phyloP scores from a whole-genome alignment of 2,113 vertebrate species.

The Cephalopholis sonnerati region DNA sequence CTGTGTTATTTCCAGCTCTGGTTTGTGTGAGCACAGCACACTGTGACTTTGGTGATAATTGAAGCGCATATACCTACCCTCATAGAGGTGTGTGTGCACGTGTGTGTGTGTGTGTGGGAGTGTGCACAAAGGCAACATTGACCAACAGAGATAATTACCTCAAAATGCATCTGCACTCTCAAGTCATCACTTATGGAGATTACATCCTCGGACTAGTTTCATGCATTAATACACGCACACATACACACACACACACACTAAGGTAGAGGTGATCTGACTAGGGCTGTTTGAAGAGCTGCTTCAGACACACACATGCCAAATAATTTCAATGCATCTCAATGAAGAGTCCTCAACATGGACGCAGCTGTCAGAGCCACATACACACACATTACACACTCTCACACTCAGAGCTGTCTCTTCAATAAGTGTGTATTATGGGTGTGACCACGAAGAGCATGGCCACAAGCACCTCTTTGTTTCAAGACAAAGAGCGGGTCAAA shows the following conservation, averaged over 20 bases:
- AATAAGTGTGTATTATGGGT: slow-evolving; percentile 44
- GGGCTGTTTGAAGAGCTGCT: slow-evolving; percentile 71
- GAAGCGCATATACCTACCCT: slow-evolving; percentile 19
- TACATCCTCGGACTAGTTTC: slow-evolving; percentile 39
- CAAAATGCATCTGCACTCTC: slow-evolving; percentile 60
- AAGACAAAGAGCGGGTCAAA: slow-evolving; percentile 74
- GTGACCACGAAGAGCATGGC: slow-evolving; percentile 43
- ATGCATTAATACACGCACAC: slow-evolving; percentile 34
- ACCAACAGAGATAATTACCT: slow-evolving; percentile 67
- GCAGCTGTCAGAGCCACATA: slow-evolving; percentile 66
- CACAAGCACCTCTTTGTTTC: slow-evolving; percentile 71
- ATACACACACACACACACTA: slow-evolving; percentile 20
- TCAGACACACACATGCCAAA: slow-evolving; percentile 65
- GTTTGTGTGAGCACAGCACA: slow-evolving; percentile 49
- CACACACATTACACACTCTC: slow-evolving; percentile 33
- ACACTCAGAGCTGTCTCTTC: slow-evolving; percentile 31
- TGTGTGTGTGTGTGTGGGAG: slow-evolving; percentile 12
- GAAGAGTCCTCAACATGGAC: slow-evolving; percentile 70
- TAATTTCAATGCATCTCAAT: slow-evolving; percentile 78
- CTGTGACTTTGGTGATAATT: slow-evolving; percentile 56
- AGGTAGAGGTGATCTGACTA: slow-evolving; percentile 45
- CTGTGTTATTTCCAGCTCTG: slow-evolving; percentile 57
- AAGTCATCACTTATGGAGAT: slow-evolving; percentile 72
- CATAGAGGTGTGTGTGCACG: not conserved
- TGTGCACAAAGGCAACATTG: slow-evolving; percentile 12